Conservation (phyloP, 2,888 invertebrate species). For the Zaprionus obscuricornis region DNA sequence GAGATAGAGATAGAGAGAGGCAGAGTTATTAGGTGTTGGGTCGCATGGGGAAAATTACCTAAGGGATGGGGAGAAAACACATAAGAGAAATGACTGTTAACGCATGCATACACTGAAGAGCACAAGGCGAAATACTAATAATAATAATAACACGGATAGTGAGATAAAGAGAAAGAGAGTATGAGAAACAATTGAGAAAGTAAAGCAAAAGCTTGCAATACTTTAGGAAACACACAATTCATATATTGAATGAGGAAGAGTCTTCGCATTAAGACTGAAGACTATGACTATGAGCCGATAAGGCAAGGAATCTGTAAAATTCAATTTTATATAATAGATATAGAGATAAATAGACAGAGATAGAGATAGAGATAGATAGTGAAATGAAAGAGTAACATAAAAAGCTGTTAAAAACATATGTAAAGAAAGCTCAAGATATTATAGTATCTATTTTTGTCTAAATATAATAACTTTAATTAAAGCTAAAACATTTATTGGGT, state of each 20-base stretch:
- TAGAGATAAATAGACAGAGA: background rate
- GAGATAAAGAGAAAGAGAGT: no score
- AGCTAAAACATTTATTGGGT: conserved; percentile 1
- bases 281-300: background rate
- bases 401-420: background rate
- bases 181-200: no score
- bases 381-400: background rate
- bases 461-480: background rate
- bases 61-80: conserved; percentile 1
- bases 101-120: conserved; percentile 53
- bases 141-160: no score
- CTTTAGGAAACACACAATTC: no score
- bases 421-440: background rate
- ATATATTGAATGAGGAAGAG: background rate
- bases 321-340: background rate
- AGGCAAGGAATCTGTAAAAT: background rate
- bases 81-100: conserved; percentile 16
- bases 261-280: no score
- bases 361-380: conserved; percentile 1
- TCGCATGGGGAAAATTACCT: conserved; percentile 9
- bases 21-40: conserved; percentile 13
- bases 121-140: conserved; percentile 15
- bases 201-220: background rate
- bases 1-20: background rate
- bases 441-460: no score